Evolutionary conservation across 2,113 vertebrate species (phyloP), one percentile per base, ranked within the genome.

Genomic region (Petaurus breviceps): DNA sequence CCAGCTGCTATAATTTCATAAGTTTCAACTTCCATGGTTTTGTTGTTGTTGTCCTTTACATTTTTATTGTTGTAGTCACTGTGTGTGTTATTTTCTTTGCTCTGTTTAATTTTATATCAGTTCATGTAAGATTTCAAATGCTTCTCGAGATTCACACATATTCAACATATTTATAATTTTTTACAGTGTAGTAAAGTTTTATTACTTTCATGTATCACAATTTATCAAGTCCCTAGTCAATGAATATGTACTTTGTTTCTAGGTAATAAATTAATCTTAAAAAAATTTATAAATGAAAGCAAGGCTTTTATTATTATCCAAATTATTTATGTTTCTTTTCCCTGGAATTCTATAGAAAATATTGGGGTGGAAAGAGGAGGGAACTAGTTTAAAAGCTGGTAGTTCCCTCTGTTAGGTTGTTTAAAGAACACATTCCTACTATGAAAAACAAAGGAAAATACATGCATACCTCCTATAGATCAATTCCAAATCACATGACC

Each of bases 291-390:
- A 93, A 68, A 90, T 46, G 49, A n/a, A 95, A 52, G 28, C 24
- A 95, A 89, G 46, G 89, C 6, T 19, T 16, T 50, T 68, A 51
- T 96, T 37, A 54, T 46, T 8, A 9, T 16, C 8, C 51, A 89
- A 24, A 91, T 91, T 93, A 94, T 68, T 95, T 57, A 68, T 53
- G 2, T 97, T 3, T 50, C 28, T 92, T 90, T 10, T 23, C 28
- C 96, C 43, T 53, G 84, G 51, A 91, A 14, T 90, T 55, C 54
- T n/a, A 31, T 5, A 22, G 51, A 47, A 14, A 49, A 26, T 49
- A 2, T 93, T 46, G 37, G 90, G 46, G 19, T 1, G 46, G 10
- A n/a, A 54, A 57, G 25, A 93, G 47, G 37, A 51, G 8, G 3
- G 31, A 77, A 77, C 4, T n/a, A 19, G 31, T n/a, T 77, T 77